phyloP scores from a whole-genome alignment of 2,113 vertebrate genomes.

The Pteropus alecto region DNA sequence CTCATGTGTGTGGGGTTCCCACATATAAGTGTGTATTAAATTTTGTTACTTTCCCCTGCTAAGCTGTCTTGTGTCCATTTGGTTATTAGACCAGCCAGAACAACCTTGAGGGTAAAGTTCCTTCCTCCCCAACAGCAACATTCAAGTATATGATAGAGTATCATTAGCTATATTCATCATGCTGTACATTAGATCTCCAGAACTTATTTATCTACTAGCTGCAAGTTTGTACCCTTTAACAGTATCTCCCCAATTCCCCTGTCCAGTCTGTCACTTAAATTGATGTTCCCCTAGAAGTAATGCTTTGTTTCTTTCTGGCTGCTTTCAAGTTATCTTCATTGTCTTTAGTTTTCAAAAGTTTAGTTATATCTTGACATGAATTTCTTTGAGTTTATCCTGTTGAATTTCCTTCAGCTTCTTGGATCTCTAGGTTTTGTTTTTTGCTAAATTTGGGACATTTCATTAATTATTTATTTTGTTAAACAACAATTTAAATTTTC shows the following conservation, averaged over 20 bases:
- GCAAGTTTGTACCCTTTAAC: neutral
- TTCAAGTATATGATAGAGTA: neutral
- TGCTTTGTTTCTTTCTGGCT: neutral
- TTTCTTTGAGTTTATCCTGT: neutral
- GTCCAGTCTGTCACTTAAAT: neutral
- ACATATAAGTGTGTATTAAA: neutral
- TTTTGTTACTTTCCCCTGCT: neutral
- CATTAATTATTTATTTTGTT: neutral
- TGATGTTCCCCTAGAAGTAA: neutral
- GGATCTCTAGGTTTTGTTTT: neutral
- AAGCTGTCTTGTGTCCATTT: neutral
- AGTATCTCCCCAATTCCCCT: neutral
- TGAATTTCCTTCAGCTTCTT: neutral
- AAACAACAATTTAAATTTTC: neutral
- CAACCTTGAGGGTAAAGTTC: neutral
- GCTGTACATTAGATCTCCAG: neutral
- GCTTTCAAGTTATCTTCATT: neutral
- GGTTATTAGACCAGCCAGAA: neutral
- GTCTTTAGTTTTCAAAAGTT: neutral
- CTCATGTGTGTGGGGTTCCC: no score
- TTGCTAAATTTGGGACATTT: neutral
- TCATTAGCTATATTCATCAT: neutral
- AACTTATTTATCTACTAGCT: neutral
- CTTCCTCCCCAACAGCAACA: neutral
- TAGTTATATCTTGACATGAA: neutral